Conservation (phyloP, 2,797 vertebrate species). For the Girardinus metallicus region DNA sequence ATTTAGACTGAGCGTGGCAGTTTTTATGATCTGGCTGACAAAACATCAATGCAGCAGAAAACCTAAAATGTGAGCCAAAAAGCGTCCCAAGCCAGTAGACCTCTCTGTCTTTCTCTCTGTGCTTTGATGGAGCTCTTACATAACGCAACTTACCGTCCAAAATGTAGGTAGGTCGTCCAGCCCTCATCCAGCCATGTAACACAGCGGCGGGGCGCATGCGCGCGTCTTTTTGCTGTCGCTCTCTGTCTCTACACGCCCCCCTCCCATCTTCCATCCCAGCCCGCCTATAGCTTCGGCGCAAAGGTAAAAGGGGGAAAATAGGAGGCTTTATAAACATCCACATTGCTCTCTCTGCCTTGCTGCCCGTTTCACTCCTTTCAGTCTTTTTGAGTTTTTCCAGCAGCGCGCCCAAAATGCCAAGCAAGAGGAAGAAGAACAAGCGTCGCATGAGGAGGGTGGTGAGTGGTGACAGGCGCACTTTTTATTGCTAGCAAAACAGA, state of each 20-base stretch:
- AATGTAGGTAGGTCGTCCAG: constrained; percentile 6
- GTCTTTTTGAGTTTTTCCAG: constrained; percentile 1
- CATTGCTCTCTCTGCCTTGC: constrained; percentile 16
- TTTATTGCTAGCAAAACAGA: not conserved
- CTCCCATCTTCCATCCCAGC: constrained; percentile 45
- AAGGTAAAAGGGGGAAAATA: constrained; percentile 46
- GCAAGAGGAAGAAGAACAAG: constrained; percentile 83
- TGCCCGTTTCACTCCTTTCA: constrained; percentile 25
- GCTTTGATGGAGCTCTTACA: constrained; percentile 51
- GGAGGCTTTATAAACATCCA: constrained; percentile 68
- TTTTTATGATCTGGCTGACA: not conserved
- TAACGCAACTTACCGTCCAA: constrained; percentile 38
- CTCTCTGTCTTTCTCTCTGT: constrained; percentile 13
- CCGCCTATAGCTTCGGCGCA: constrained; percentile 57
- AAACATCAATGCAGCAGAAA: not conserved
- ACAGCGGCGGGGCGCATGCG: constrained; percentile 29
- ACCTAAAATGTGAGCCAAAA: constrained; percentile 30
- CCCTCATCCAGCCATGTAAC: constrained; percentile 31
- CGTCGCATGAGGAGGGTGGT: constrained; percentile 80
- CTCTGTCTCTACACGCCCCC: constrained; percentile 53
- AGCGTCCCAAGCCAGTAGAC: not conserved
- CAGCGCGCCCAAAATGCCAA: constrained; percentile 73
- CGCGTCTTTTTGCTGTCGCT: not conserved
- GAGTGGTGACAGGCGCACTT: constrained; percentile 52
- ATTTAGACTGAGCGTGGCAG: not conserved